Evolutionary conservation across 1,140 invertebrate genomes (phyloP).

Genomic region (Drosophila cardini): DNA sequence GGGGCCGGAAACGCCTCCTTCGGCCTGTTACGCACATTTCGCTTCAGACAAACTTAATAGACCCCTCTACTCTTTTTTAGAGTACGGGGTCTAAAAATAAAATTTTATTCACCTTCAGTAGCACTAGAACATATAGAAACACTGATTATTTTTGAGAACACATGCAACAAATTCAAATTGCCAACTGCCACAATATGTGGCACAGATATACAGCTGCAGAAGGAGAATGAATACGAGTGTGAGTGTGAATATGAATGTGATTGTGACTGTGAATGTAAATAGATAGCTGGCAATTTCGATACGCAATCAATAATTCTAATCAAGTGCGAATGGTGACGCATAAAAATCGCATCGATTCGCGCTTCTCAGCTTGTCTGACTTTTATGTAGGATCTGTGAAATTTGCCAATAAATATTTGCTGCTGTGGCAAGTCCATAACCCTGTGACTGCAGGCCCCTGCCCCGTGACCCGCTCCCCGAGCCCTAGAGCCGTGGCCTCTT

Average conservation of each 20-base stretch:
- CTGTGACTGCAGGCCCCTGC: conserved; percentile 11
- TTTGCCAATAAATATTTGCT: conserved; percentile 70
- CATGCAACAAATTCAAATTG: conserved; percentile 6
- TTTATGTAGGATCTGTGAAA: conserved; percentile 38
- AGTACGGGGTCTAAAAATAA: too few species aligned
- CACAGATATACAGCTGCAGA: conserved; percentile 13
- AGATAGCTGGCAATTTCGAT: conserved; percentile 75
- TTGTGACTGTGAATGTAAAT: conserved; percentile 31
- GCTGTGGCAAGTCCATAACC: conserved; percentile 25
- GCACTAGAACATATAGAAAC: too few species aligned
- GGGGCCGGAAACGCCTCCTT: too few species aligned
- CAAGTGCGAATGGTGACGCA: conserved; percentile 77
- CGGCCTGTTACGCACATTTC: too few species aligned
- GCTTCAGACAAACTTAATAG: too few species aligned
- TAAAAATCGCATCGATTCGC: conserved; percentile 61
- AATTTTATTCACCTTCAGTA: too few species aligned
- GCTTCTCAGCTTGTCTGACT: conserved; percentile 24
- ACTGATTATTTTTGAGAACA: neutral
- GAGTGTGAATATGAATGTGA: conserved; percentile 13
- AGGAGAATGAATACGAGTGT: neutral
- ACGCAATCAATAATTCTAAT: conserved; percentile 82
- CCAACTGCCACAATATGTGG: conserved; percentile 11
- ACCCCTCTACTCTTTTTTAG: too few species aligned
- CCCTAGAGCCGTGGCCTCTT: conserved; percentile 2
- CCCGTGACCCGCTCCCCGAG: neutral